Percentiles rank a stretch among this genome's conserved stretches.
Evolutionary conservation across 2,113 vertebrate genomes (phyloP).

Genomic region (Marmota flaviventris): DNA sequence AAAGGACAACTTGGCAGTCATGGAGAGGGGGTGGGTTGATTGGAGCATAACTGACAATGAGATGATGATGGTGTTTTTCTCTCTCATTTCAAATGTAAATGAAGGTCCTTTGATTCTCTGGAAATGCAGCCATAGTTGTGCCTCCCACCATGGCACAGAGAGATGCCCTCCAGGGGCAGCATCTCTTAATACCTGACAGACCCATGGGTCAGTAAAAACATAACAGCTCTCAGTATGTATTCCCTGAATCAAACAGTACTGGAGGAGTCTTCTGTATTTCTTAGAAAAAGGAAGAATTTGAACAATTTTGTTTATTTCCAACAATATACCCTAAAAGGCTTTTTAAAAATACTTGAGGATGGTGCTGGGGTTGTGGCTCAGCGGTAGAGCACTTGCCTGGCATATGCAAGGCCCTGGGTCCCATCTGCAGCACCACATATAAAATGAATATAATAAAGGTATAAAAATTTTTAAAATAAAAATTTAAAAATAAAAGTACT

Average conservation of each 20-base stretch:
- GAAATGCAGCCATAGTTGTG: conserved; percentile 45
- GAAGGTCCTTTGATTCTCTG: conserved; percentile 64
- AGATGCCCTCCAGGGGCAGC: not conserved
- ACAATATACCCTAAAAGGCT: not conserved
- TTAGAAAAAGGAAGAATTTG: not conserved
- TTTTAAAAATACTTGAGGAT: not conserved
- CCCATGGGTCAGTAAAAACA: not conserved
- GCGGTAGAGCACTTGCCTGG: too few species aligned
- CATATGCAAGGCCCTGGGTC: too few species aligned
- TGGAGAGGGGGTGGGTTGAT: conserved; percentile 58
- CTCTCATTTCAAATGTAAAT: conserved; percentile 75
- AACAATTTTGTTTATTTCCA: not conserved
- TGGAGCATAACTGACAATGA: conserved; percentile 76
- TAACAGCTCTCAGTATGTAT: not conserved
- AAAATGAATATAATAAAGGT: too few species aligned
- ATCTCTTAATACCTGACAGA: not conserved
- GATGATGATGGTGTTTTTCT: conserved; percentile 60
- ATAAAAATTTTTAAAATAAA: too few species aligned
- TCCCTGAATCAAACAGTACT: not conserved
- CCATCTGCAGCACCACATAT: too few species aligned
- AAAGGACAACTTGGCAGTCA: conserved; percentile 69
- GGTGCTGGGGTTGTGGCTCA: not conserved
- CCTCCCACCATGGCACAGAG: not conserved
- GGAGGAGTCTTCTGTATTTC: not conserved
- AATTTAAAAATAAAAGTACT: not conserved